Conservation (phyloP, 2,888 invertebrate species). For the Clunio marinus region DNA sequence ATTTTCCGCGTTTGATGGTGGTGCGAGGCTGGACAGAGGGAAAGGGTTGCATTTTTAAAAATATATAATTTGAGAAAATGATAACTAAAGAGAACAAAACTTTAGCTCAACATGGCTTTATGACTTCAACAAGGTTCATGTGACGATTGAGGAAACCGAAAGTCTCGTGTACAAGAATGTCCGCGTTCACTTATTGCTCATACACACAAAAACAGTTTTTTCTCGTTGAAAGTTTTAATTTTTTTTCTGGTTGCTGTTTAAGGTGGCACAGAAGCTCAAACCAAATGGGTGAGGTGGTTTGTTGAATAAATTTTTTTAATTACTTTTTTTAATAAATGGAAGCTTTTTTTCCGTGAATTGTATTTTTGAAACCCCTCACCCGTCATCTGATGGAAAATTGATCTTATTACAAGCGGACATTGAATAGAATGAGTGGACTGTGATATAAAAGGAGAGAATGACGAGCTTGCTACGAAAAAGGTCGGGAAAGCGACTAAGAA, state of each 20-base stretch:
- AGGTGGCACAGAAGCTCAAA: not conserved
- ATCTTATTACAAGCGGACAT: slow-evolving; percentile 25
- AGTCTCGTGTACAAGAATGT: too few species aligned
- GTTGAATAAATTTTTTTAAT: not conserved
- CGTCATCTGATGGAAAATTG: slow-evolving; percentile 25
- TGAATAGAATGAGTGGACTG: not conserved
- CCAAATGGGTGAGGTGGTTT: not conserved
- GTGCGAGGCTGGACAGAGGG: not conserved
- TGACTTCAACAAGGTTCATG: too few species aligned
- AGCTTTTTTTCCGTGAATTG: not conserved
- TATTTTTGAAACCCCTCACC: not conserved
- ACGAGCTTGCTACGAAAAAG: not conserved
- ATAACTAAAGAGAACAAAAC: too few species aligned
- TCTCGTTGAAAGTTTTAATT: too few species aligned
- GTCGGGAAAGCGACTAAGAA: not conserved
- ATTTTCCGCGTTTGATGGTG: slow-evolving; percentile 27
- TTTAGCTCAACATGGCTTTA: too few species aligned
- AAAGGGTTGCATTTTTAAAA: slow-evolving; percentile 11
- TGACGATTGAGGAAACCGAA: too few species aligned
- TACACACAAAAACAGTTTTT: too few species aligned
- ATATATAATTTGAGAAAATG: slow-evolving; percentile 29
- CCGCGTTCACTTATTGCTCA: too few species aligned
- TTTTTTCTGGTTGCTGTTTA: too few species aligned
- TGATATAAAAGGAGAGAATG: not conserved
- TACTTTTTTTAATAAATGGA: slow-evolving; percentile 29